These are phyloP conservation scores for Anabacerthia variegaticeps DNA, from an alignment of 2,797 vertebrate species.

Conservation along the genomic window DNA sequence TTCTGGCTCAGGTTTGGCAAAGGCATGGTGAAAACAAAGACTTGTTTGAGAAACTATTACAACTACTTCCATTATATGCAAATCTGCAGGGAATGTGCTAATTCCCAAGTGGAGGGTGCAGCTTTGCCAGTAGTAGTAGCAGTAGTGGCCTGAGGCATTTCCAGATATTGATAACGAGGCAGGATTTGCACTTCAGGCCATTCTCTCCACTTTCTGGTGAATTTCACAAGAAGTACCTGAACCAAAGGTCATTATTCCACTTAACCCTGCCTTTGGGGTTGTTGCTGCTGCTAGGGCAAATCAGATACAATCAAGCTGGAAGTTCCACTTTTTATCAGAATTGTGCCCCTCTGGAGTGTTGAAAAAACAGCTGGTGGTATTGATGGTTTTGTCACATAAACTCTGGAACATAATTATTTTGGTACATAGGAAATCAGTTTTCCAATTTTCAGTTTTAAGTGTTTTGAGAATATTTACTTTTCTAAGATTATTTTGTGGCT, in stretches of 20 bases:
- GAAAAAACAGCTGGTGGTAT: not conserved
- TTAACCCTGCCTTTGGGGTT: not conserved
- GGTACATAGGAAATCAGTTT: not conserved
- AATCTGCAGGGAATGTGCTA: not conserved
- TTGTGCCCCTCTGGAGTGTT: not conserved
- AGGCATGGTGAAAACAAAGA: not conserved
- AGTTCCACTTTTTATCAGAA: not conserved
- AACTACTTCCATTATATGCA: not conserved
- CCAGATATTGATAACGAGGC: not conserved
- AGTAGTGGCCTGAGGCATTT: not conserved
- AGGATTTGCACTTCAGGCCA: not conserved
- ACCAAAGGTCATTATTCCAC: not conserved
- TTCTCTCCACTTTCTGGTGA: not conserved
- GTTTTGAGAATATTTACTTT: not conserved
- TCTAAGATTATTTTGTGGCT: not conserved
- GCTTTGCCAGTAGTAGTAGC: not conserved
- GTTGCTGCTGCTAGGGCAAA: not conserved
- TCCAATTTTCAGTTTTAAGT: not conserved
- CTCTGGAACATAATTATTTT: not conserved
- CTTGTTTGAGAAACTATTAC: not conserved
- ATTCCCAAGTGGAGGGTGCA: not conserved
- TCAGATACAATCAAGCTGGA: not conserved
- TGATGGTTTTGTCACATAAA: not conserved
- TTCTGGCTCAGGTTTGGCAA: slow-evolving; percentile 37
- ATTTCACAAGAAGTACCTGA: not conserved